These are phyloP conservation scores for Amiota mariae DNA, from an alignment of 2,888 invertebrate species.

Conservation along the genomic window DNA sequence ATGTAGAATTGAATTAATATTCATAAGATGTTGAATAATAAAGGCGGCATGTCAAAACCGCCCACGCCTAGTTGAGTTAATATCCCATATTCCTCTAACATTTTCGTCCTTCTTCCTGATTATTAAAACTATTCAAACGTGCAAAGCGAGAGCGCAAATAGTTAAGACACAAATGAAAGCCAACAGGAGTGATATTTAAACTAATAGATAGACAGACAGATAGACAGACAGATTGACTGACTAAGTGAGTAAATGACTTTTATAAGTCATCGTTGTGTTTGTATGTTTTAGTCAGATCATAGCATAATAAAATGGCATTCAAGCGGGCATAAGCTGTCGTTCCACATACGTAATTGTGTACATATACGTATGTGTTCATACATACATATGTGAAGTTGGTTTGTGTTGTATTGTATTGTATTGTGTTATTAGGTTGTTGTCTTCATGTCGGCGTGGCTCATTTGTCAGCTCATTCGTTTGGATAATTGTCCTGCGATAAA, in stretches of 20 bases:
- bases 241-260: not conserved
- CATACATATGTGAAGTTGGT: too few relatives aligned
- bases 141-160: not conserved
- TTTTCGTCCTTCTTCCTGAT: slow-evolving; percentile 1
- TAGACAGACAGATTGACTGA: not conserved
- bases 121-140: slow-evolving; percentile 27
- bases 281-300: not conserved
- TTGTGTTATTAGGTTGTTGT: not conserved
- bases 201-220: too few relatives aligned
- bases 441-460: slow-evolving; percentile 59
- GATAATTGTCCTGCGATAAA: slow-evolving; percentile 73
- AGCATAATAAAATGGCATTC: not conserved
- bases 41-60: slow-evolving; percentile 6
- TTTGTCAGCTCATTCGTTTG: slow-evolving; percentile 73
- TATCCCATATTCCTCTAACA: not conserved
- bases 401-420: slow-evolving; percentile 7
- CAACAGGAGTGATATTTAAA: slow-evolving; percentile 1
- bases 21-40: slow-evolving; percentile 19
- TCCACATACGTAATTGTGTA: not conserved
- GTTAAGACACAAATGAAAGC: not conserved
- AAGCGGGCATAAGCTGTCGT: slow-evolving; percentile 3
- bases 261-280: not conserved
- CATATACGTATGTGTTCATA: not conserved
- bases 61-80: not conserved
- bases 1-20: slow-evolving; percentile 11